Evolutionary conservation across 2,888 invertebrate species (phyloP).

Genomic region (Crossocerus cetratus): DNA sequence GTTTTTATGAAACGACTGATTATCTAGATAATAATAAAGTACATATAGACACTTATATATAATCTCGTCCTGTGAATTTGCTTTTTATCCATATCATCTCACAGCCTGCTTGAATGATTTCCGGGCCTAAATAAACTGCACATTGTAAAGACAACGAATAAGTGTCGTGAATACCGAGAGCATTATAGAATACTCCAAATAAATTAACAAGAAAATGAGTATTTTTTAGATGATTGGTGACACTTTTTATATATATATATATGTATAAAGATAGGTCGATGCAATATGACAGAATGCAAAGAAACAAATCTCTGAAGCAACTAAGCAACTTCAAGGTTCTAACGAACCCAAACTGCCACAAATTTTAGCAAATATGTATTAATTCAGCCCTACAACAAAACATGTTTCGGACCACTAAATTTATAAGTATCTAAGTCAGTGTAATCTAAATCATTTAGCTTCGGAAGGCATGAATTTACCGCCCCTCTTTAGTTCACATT

Average conservation of each 20-base stretch:
- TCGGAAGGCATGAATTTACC: conserved; percentile 66
- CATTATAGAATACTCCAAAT: too few relatives aligned
- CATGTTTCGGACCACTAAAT: conserved; percentile 50
- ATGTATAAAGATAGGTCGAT: too few relatives aligned
- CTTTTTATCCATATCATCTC: conserved; percentile 2
- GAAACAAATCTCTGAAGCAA: conserved; percentile 2
- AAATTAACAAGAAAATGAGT: too few relatives aligned
- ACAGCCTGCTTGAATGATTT: too few relatives aligned
- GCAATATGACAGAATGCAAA: background rate
- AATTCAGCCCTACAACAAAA: conserved; percentile 16
- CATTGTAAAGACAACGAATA: too few relatives aligned
- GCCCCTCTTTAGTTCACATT: conserved; percentile 61
- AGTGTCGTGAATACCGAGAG: too few relatives aligned
- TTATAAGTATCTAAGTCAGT: conserved; percentile 31
- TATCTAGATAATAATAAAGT: conserved; percentile 31
- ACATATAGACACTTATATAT: conserved; percentile 21
- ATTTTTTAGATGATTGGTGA: too few relatives aligned
- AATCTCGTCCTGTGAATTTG: conserved; percentile 8
- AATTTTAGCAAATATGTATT: conserved; percentile 22
- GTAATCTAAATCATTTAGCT: conserved; percentile 22
- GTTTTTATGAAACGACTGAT: conserved; percentile 39
- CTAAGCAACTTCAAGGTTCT: conserved; percentile 22
- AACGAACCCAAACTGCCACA: background rate
- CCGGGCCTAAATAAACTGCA: too few relatives aligned
- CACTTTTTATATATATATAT: too few relatives aligned